Evolutionary conservation across 2,888 invertebrate species (phyloP).

Genomic region (Athalia circularis): DNA sequence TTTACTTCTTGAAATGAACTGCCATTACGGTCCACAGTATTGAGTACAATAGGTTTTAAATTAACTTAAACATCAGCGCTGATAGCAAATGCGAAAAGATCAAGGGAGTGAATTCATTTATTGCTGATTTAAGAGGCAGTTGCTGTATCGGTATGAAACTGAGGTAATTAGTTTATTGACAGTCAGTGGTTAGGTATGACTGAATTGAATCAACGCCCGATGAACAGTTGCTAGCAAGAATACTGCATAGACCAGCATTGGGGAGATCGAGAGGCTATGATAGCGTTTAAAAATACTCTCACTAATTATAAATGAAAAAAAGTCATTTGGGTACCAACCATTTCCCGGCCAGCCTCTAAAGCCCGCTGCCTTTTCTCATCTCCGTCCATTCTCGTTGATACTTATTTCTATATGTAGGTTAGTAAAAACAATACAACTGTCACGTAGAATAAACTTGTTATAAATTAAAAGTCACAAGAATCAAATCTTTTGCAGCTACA

Average conservation of each 20-base stretch:
- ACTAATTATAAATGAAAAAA: conserved; percentile 43
- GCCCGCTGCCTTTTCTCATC: conserved; percentile 64
- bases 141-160: neutral
- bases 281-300: conserved; percentile 30
- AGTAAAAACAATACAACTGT: neutral
- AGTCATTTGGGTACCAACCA: conserved; percentile 56
- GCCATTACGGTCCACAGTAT: no score
- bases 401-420: neutral
- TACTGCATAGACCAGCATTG: neutral
- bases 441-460: conserved; percentile 7
- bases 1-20: no score
- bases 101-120: no score
- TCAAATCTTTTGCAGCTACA: conserved; percentile 10
- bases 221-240: neutral
- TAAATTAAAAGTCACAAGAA: conserved; percentile 2
- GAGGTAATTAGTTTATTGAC: conserved; percentile 24
- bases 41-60: no score
- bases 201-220: neutral
- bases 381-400: conserved; percentile 59
- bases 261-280: neutral
- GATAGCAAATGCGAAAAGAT: no score
- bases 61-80: no score
- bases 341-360: conserved; percentile 65
- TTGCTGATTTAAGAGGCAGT: neutral
- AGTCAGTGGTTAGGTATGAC: conserved; percentile 6